A percentile compares a stretch with the other conserved stretches of the same genome.
Conservation (phyloP, 2,113 vertebrate species). For the Cyphomyrus discorhynchus region DNA sequence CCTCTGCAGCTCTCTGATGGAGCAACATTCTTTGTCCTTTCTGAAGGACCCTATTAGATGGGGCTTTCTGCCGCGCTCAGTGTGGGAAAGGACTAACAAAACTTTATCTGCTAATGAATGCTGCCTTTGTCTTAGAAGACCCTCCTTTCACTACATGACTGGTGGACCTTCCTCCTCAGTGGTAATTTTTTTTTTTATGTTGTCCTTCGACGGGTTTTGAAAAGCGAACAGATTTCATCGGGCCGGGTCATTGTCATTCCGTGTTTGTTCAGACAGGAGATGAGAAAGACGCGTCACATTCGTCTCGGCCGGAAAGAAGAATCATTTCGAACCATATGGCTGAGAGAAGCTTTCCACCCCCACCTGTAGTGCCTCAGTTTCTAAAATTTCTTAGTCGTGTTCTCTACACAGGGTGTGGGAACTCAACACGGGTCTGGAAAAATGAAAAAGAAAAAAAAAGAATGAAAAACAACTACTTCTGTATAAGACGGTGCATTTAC, state of each 20-base stretch:
- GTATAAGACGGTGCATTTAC: neutral
- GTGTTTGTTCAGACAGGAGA: neutral
- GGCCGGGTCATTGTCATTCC: neutral
- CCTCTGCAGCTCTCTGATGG: neutral
- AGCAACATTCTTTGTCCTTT: neutral
- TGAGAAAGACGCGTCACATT: neutral
- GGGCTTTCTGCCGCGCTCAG: neutral
- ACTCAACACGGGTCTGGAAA: neutral
- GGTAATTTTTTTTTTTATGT: neutral
- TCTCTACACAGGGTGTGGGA: neutral
- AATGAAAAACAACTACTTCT: neutral
- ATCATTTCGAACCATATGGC: neutral
- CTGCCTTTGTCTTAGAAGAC: neutral
- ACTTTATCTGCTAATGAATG: conserved; percentile 13
- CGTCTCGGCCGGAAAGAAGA: neutral
- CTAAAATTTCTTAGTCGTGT: neutral
- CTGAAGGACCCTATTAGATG: neutral
- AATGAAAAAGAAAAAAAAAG: neutral
- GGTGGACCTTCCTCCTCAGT: neutral
- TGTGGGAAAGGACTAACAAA: neutral
- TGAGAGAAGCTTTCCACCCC: neutral
- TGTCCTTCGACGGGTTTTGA: neutral
- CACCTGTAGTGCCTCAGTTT: neutral
- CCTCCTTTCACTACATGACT: neutral
- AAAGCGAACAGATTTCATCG: neutral